phyloP scores from a whole-genome alignment of 2,113 vertebrate species.

The Takifugu flavidus region DNA sequence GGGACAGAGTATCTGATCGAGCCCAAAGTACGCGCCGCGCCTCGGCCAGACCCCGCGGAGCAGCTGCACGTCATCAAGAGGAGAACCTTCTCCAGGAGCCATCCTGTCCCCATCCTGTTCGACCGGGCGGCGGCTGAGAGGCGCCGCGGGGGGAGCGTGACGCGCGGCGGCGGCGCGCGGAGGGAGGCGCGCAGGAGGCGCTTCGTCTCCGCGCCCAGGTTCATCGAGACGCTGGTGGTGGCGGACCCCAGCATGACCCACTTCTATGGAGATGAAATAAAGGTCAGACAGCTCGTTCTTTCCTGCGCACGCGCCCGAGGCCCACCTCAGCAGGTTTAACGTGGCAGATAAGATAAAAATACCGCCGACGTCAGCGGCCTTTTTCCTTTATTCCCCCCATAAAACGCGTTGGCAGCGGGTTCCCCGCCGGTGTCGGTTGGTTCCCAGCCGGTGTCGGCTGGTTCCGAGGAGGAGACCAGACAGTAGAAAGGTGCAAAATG shows the following conservation, averaged over 20 bases:
- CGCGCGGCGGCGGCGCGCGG: conserved; percentile 46
- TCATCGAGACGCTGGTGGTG: conserved; percentile 87
- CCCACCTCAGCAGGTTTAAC: background rate
- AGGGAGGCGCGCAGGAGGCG: conserved; percentile 69
- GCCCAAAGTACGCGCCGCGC: conserved; percentile 57
- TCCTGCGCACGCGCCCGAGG: conserved; percentile 17
- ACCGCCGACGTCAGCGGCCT: background rate
- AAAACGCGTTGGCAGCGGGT: conserved; percentile 29
- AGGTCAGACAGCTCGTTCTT: conserved; percentile 73
- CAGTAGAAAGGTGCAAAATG: conserved; percentile 60
- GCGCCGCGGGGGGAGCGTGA: conserved; percentile 40
- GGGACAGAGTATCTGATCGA: conserved; percentile 79
- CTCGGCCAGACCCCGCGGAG: conserved; percentile 22
- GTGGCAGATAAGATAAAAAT: conserved; percentile 13
- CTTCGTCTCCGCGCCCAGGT: conserved; percentile 85
- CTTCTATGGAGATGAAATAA: conserved; percentile 85
- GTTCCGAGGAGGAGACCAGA: conserved; percentile 44
- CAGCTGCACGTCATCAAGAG: conserved; percentile 68
- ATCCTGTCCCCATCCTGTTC: conserved; percentile 20
- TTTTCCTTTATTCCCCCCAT: conserved; percentile 1
- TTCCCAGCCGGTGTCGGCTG: conserved; percentile 36
- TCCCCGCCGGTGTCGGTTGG: conserved; percentile 43
- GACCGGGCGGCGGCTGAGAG: conserved; percentile 28
- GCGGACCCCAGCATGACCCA: conserved; percentile 83
- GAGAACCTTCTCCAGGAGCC: conserved; percentile 31